A percentile compares a stretch with the other conserved stretches of the same genome.
These are phyloP conservation scores for Acyrthosiphon pisum DNA, from an alignment of 1,140 invertebrate species.

Conservation along the genomic window DNA sequence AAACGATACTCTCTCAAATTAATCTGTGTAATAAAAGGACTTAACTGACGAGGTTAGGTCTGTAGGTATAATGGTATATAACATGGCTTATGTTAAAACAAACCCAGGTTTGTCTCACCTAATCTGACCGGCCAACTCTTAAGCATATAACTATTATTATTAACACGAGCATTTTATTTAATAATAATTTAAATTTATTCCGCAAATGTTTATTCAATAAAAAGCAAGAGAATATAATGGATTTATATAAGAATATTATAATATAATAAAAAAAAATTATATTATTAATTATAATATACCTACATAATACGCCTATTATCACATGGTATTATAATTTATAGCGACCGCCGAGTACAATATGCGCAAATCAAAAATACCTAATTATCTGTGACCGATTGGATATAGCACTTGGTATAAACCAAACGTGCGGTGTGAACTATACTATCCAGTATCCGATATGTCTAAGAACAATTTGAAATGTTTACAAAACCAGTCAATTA, in stretches of 20 bases:
- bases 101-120: background rate
- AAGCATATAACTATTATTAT: background rate
- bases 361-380: too few relatives aligned
- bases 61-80: too few relatives aligned
- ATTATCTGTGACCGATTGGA: too few relatives aligned
- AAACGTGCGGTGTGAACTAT: too few relatives aligned
- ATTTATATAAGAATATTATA: background rate
- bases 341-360: too few relatives aligned
- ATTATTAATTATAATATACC: background rate
- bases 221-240: background rate
- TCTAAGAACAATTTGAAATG: too few relatives aligned
- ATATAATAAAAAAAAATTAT: background rate
- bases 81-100: slow-evolving; percentile 21
- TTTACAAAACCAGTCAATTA: too few relatives aligned
- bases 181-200: background rate
- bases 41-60: background rate
- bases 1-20: background rate
- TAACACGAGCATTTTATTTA: background rate
- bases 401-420: too few relatives aligned
- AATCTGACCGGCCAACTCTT: background rate
- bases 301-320: background rate
- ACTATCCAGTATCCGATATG: too few relatives aligned
- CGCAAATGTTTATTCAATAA: background rate
- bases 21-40: background rate
- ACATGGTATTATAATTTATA: background rate